These are phyloP conservation scores for Encarsia formosa DNA, from an alignment of 2,888 invertebrate species.

Conservation along the genomic window DNA sequence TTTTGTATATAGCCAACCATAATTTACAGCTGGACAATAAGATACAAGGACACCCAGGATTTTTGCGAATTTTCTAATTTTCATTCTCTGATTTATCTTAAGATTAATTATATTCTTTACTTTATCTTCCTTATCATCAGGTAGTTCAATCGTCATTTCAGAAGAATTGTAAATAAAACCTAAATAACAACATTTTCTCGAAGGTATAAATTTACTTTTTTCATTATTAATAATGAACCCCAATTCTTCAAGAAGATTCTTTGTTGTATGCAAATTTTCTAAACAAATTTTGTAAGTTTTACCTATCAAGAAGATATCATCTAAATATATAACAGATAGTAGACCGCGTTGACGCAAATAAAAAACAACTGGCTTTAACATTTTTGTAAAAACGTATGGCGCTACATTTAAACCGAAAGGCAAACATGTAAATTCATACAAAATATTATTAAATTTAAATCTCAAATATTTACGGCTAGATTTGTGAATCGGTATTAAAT, in stretches of 20 bases:
- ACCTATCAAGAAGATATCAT: constrained; percentile 25
- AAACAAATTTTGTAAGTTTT: constrained; percentile 4
- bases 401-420: constrained; percentile 27
- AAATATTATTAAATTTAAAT: constrained; percentile 15
- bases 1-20: constrained; percentile 1
- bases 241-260: constrained; percentile 7
- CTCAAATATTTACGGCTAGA: constrained; percentile 20
- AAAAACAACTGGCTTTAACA: constrained; percentile 22
- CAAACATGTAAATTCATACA: constrained; percentile 25
- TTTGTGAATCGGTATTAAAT: constrained; percentile 14
- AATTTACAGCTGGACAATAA: constrained; percentile 1
- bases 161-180: constrained; percentile 22
- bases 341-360: constrained; percentile 17
- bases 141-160: constrained; percentile 17
- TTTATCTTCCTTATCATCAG: constrained; percentile 18
- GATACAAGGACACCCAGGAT: constrained; percentile 17
- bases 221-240: constrained; percentile 17
- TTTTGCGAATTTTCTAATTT: constrained; percentile 18
- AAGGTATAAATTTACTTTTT: constrained; percentile 15
- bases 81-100: not conserved
- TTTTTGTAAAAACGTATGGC: constrained; percentile 26
- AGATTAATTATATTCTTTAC: not conserved
- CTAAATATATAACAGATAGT: constrained; percentile 22
- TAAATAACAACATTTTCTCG: constrained; percentile 12
- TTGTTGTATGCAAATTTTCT: constrained; percentile 10